These are phyloP conservation scores for Rhincodon typus DNA, from an alignment of 2,797 vertebrate species.

Conservation along the genomic window DNA sequence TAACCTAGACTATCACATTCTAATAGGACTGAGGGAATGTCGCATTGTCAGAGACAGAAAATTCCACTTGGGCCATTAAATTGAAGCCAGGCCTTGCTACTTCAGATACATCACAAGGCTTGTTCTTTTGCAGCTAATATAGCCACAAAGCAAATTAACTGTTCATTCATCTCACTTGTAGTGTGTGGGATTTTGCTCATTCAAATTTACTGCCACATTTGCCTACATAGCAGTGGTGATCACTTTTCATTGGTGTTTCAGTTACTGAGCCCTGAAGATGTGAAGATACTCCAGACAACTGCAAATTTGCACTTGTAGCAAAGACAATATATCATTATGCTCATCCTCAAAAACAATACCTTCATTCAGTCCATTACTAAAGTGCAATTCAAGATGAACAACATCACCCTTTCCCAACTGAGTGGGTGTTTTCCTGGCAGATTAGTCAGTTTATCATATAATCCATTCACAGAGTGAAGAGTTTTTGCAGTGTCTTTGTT, in stretches of 20 bases:
- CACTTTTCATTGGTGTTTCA: neutral
- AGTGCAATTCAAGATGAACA: neutral
- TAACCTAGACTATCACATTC: neutral
- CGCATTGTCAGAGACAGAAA: neutral
- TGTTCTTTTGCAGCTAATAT: neutral
- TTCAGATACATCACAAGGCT: neutral
- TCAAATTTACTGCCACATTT: neutral
- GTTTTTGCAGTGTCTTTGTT: neutral
- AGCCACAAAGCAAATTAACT: neutral
- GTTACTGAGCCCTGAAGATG: neutral
- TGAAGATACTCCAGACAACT: neutral
- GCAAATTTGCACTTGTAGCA: neutral
- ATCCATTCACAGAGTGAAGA: neutral
- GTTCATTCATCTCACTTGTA: too few species aligned
- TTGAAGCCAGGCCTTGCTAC: neutral
- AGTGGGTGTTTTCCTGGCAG: neutral
- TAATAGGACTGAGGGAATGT: neutral
- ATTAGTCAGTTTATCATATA: neutral
- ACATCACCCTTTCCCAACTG: neutral
- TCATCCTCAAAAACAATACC: neutral
- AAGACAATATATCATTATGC: too few species aligned
- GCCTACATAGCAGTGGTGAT: neutral
- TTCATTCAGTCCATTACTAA: neutral
- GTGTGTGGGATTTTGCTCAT: neutral
- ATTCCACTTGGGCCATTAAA: neutral